These are phyloP conservation scores for Caenorhabditis sp. DNA, from an alignment of 2,888 invertebrate genomes.

Conservation along the genomic window DNA sequence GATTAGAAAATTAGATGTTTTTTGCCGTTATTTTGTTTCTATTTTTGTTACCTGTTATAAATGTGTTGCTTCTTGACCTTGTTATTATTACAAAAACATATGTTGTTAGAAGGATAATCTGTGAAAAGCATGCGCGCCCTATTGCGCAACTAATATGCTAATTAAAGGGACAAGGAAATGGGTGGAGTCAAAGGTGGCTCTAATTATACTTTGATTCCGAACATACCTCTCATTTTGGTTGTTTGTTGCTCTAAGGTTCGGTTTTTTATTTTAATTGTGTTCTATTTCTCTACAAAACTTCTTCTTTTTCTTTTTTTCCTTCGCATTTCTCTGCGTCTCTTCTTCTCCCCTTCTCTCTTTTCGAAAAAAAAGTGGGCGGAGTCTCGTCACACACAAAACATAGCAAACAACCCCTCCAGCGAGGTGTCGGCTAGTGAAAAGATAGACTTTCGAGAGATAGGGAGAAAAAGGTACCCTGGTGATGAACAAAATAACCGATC, in stretches of 20 bases:
- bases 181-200: not conserved
- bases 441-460: not conserved
- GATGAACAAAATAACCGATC: slow-evolving; percentile 37
- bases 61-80: not conserved
- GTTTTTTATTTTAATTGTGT: not conserved
- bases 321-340: not conserved
- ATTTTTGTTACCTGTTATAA: not conserved
- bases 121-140: slow-evolving; percentile 18
- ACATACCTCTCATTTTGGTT: too few relatives aligned
- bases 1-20: slow-evolving; percentile 14
- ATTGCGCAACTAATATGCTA: slow-evolving; percentile 13
- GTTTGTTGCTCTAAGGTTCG: not conserved
- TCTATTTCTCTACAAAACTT: not conserved
- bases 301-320: not conserved
- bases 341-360: not conserved
- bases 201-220: not conserved
- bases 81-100: not conserved
- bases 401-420: slow-evolving; percentile 8
- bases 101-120: slow-evolving; percentile 16
- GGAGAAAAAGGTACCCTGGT: slow-evolving; percentile 10
- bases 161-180: not conserved
- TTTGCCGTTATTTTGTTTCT: not conserved
- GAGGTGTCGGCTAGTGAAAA: slow-evolving; percentile 10
- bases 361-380: slow-evolving; percentile 11
- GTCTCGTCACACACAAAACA: slow-evolving; percentile 3